Evolutionary conservation across 2,113 vertebrate species (phyloP).

Genomic region (Ceuthmochares aereus): DNA sequence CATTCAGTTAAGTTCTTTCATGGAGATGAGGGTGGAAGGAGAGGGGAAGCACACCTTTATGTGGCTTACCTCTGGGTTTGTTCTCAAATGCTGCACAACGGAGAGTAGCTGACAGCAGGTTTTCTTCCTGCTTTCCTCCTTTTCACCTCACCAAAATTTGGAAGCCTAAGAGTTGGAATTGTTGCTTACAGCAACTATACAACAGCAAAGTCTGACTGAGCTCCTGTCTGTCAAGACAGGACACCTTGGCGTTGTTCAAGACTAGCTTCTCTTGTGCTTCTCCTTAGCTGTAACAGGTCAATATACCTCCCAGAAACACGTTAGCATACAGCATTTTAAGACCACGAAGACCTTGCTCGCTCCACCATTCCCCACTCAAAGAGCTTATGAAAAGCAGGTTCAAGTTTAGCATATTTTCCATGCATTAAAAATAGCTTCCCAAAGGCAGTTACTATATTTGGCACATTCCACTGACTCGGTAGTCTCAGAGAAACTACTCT

Average conservation of each 20-base stretch:
- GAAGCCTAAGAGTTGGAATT: neutral
- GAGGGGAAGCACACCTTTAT: neutral
- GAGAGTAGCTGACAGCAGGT: accelerated
- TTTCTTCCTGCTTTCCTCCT: neutral
- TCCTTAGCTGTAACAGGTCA: neutral
- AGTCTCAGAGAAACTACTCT: neutral
- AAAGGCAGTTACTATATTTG: neutral
- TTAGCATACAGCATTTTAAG: neutral
- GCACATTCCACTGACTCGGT: neutral
- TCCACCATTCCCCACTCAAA: neutral
- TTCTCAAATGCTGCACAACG: neutral
- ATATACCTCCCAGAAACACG: accelerated
- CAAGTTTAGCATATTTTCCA: neutral
- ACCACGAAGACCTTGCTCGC: accelerated
- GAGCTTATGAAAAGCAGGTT: neutral
- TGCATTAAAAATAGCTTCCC: neutral
- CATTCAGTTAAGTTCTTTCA: neutral
- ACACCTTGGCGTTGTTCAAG: neutral
- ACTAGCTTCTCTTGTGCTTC: neutral
- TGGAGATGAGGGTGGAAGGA: neutral
- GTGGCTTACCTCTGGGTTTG: neutral
- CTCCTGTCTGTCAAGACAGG: neutral
- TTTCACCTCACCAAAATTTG: neutral
- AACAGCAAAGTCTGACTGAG: neutral
- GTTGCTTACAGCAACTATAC: neutral